Evolutionary conservation across 2,797 vertebrate genomes (phyloP), one percentile per base, ranked within the genome.

Genomic region (Spinus olivaceus): DNA sequence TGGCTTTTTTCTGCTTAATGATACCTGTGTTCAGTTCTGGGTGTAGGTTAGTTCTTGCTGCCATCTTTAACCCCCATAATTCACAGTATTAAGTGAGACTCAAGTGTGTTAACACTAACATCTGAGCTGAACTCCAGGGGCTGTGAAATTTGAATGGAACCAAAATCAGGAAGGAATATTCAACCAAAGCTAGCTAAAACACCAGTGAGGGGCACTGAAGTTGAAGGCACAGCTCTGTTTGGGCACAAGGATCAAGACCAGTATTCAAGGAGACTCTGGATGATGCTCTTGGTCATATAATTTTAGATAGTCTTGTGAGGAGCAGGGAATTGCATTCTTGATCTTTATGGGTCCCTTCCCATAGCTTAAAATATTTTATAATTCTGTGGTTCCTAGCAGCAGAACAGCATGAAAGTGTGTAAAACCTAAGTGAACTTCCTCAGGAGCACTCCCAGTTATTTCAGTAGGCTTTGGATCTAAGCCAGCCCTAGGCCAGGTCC

Each of bases 381-480:
- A 20, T 63, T 56, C 64, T 69, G 22, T 49, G 6, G 12, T 37
- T 51, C 28, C 63, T 60, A 76, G 14, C 13, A 80, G 35, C 39
- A 92, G 44, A 80, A 25, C 11, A 77, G 15, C 20, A 15, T 12
- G 57, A 61, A 85, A 69, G 65, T 60, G 17, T 74, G 21, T 76
- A 69, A 94, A 81, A 69, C 24, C 20, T 47, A 4, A 10, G 8
- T 47, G 42, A 50, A n/a, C 54, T 69, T 92, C 37, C 44, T 28
- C 7, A 32, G 87, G 60, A 78, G 10, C 61, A 27, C 10, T 92
- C 44, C 12, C 5, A 2, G 66, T 88, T 81, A 79, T 69, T 92
- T 95, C 47, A 91, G 72, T 60, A 51, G 32, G 25, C 85, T 88
- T 78, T 92, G 91, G 49, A 70, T 41, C 42, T 33, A 71, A 47